Conservation (phyloP, 2,113 vertebrate species). For the Oreotrochilus melanogaster region DNA sequence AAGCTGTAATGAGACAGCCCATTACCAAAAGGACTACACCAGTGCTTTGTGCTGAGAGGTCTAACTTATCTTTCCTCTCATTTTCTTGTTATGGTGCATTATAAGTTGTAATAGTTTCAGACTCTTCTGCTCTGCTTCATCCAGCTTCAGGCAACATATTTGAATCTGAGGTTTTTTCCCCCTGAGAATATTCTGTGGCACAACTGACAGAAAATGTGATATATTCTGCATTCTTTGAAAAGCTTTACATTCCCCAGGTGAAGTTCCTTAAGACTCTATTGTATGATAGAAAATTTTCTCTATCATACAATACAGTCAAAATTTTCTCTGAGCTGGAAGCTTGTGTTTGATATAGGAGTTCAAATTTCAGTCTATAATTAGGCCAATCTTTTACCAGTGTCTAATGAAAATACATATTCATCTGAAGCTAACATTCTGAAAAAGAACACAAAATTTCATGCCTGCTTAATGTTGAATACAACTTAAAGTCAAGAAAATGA, state of each 20-base stretch:
- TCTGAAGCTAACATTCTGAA: not conserved
- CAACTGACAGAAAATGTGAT: not conserved
- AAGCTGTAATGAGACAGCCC: not conserved
- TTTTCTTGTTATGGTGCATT: not conserved
- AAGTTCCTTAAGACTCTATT: not conserved
- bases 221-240: not conserved
- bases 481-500: not conserved
- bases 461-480: not conserved
- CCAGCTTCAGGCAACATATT: conserved; percentile 3
- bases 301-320: no score
- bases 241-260: not conserved
- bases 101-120: conserved; percentile 24
- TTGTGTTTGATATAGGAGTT: not conserved
- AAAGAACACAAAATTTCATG: not conserved
- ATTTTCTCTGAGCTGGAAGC: not conserved
- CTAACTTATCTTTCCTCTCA: not conserved
- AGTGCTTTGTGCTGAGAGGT: not conserved
- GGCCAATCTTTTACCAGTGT: not conserved
- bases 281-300: no score
- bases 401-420: not conserved
- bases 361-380: not conserved
- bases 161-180: not conserved
- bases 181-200: not conserved
- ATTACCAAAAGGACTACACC: not conserved
- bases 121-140: not conserved